Percentiles rank a stretch among this genome's conserved stretches.
Evolutionary conservation across 2,888 invertebrate species (phyloP).

Genomic region (Phortica magna): DNA sequence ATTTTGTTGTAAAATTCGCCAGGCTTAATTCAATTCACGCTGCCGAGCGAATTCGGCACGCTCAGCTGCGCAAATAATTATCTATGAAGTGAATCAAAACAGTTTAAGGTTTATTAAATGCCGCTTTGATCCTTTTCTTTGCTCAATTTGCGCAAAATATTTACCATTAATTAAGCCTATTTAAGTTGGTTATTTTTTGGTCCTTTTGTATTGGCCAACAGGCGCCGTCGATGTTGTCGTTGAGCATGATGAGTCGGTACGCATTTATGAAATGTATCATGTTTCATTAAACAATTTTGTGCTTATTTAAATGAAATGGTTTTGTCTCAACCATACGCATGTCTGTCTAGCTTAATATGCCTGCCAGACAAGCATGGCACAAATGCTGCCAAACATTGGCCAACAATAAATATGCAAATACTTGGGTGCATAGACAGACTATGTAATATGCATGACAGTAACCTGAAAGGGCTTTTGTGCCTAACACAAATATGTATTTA

Average conservation of each 20-base stretch:
- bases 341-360: background rate
- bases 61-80: constrained; percentile 7
- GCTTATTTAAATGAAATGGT: constrained; percentile 49
- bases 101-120: constrained; percentile 17
- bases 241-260: constrained; percentile 32
- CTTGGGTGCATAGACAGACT: no score
- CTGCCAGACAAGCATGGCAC: background rate
- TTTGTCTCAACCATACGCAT: background rate
- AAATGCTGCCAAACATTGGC: background rate
- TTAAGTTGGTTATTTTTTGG: constrained; percentile 38
- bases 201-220: background rate
- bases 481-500: constrained; percentile 19
- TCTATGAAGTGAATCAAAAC: background rate
- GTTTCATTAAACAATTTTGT: constrained; percentile 55
- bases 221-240: constrained; percentile 2
- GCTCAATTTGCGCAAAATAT: constrained; percentile 54
- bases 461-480: background rate
- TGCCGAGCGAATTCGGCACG: background rate
- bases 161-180: constrained; percentile 66
- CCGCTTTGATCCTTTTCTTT: constrained; percentile 53
- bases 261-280: constrained; percentile 50
- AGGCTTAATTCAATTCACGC: background rate
- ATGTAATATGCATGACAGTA: background rate
- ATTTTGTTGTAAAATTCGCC: background rate
- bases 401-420: constrained; percentile 1